These are phyloP conservation scores for Hylyphantes graminicola DNA, from an alignment of 1,140 invertebrate genomes.

Conservation along the genomic window DNA sequence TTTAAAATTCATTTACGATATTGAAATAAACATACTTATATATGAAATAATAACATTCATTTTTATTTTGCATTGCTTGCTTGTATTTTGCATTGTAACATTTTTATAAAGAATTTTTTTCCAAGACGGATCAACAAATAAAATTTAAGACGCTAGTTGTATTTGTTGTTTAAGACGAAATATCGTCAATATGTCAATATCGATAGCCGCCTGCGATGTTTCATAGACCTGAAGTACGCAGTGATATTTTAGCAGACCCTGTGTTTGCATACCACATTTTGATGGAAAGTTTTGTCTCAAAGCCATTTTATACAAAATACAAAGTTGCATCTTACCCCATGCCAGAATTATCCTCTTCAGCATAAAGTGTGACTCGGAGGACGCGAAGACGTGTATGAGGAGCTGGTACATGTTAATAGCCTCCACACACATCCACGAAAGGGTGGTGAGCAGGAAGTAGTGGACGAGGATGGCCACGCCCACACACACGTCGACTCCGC, in stretches of 20 bases:
- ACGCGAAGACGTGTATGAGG: slow-evolving; percentile 72
- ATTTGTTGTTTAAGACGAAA: too few species aligned
- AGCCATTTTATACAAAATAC: too few species aligned
- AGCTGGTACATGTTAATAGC: slow-evolving; percentile 73
- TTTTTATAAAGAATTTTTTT: too few species aligned
- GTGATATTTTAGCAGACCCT: too few species aligned
- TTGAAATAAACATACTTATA: background rate
- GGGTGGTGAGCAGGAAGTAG: slow-evolving; percentile 70
- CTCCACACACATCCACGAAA: slow-evolving; percentile 73
- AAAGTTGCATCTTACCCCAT: slow-evolving; percentile 70
- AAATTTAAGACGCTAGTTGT: too few species aligned
- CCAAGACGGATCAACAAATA: too few species aligned
- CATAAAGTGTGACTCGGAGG: slow-evolving; percentile 70
- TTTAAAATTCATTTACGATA: background rate
- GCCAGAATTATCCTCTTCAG: slow-evolving; percentile 70
- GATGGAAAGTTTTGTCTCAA: too few species aligned
- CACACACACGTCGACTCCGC: slow-evolving; percentile 65
- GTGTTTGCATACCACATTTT: too few species aligned
- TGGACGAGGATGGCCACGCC: slow-evolving; percentile 69
- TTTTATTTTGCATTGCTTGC: background rate
- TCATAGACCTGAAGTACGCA: too few species aligned
- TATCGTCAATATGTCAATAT: background rate
- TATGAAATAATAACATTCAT: background rate
- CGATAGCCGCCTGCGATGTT: too few species aligned
- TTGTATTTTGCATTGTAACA: too few species aligned